phyloP scores from a whole-genome alignment of 2,888 invertebrate genomes.

The Drosophila subsilvestris region DNA sequence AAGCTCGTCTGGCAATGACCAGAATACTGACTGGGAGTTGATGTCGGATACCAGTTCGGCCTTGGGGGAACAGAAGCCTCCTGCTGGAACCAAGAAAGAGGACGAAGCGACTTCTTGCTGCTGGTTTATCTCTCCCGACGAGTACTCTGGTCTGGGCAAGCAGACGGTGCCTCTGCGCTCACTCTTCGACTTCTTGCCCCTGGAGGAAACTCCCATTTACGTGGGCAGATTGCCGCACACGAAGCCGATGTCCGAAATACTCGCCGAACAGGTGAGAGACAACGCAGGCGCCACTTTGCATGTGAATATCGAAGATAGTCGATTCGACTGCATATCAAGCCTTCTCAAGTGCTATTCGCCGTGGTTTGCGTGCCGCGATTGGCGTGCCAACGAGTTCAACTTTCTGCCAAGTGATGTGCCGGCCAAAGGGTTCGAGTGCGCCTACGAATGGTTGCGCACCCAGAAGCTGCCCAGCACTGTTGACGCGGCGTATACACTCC shows the following conservation, averaged over 20 bases:
- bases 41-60: background rate
- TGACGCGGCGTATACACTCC: constrained; percentile 16
- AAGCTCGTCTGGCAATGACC: background rate
- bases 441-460: constrained; percentile 48
- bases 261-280: background rate
- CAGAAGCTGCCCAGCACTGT: background rate
- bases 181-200: background rate
- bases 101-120: background rate
- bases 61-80: background rate
- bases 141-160: background rate
- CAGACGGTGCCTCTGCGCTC: background rate
- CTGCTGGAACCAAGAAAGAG: background rate
- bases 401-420: constrained; percentile 20
- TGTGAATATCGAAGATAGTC: background rate
- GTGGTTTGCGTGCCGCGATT: constrained; percentile 35
- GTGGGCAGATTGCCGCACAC: background rate
- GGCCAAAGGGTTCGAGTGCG: constrained; percentile 10
- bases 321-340: background rate
- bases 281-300: background rate
- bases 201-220: background rate
- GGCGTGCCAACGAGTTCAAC: background rate
- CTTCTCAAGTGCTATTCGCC: background rate
- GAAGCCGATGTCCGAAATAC: background rate
- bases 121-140: background rate
- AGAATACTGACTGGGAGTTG: background rate